These are phyloP conservation scores for Anolis sagrei DNA, from an alignment of 2,113 vertebrate species.

Conservation along the genomic window DNA sequence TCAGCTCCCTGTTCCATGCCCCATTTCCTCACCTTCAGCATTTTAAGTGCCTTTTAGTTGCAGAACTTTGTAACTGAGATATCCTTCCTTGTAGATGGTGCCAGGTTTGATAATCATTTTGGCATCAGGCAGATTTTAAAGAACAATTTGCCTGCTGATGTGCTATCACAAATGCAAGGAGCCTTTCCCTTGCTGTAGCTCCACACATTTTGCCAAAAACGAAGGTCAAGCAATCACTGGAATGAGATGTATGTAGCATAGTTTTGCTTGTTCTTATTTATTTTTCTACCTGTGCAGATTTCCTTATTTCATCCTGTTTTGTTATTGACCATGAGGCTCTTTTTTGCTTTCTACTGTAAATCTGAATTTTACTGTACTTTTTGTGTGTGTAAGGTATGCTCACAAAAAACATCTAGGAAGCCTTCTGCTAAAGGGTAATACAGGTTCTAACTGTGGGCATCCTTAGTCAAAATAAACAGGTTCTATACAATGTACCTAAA, in stretches of 20 bases:
- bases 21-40: not conserved
- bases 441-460: not conserved
- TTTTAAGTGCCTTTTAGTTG: not conserved
- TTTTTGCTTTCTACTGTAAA: not conserved
- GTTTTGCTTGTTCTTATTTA: not conserved
- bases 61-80: not conserved
- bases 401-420: not conserved
- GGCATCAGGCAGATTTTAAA: not conserved
- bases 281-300: not conserved
- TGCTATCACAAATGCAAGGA: not conserved
- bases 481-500: not conserved
- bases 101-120: not conserved
- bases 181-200: not conserved
- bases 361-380: not conserved
- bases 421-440: not conserved
- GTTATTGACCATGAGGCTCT: not conserved
- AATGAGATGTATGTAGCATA: not conserved
- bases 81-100: not conserved
- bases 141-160: not conserved
- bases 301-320: not conserved
- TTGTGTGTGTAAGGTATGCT: not conserved
- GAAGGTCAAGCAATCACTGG: not conserved
- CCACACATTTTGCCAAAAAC: not conserved
- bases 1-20: not conserved
- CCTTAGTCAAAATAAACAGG: not conserved